Conservation (phyloP, 2,888 invertebrate genomes). For the Hemaris fuciformis region DNA sequence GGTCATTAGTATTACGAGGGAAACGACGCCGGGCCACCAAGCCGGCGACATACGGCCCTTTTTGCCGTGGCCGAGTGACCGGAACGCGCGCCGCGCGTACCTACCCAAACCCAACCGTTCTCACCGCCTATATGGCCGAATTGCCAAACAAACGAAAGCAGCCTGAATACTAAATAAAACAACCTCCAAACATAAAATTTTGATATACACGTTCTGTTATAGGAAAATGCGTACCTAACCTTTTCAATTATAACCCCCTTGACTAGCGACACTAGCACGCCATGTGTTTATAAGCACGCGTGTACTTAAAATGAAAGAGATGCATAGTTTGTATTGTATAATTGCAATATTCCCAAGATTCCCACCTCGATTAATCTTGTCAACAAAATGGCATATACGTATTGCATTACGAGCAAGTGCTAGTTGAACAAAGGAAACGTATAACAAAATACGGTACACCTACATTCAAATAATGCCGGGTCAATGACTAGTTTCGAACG, state of each 20-base stretch:
- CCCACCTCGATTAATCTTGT: slow-evolving; percentile 36
- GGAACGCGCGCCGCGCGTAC: slow-evolving; percentile 70
- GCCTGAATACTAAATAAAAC: not conserved
- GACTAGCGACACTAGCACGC: slow-evolving; percentile 25
- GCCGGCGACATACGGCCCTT: slow-evolving; percentile 64
- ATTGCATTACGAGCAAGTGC: slow-evolving; percentile 28
- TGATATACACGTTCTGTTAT: slow-evolving; percentile 26
- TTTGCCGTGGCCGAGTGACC: slow-evolving; percentile 63
- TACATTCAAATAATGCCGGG: slow-evolving; percentile 74
- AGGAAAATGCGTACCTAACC: slow-evolving; percentile 16
- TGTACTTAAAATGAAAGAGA: not conserved
- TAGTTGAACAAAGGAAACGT: slow-evolving; percentile 60
- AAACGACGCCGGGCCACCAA: slow-evolving; percentile 60
- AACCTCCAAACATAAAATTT: slow-evolving; percentile 17
- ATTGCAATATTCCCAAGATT: slow-evolving; percentile 19
- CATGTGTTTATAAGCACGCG: slow-evolving; percentile 25
- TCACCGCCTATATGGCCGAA: slow-evolving; percentile 30
- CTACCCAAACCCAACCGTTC: slow-evolving; percentile 51
- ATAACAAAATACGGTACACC: slow-evolving; percentile 51
- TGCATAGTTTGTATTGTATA: not conserved
- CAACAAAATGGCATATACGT: slow-evolving; percentile 15
- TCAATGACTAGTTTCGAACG: slow-evolving; percentile 67
- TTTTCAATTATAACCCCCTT: slow-evolving; percentile 24
- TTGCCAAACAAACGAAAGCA: not conserved
- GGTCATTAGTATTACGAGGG: slow-evolving; percentile 66